A percentile compares a stretch with the other conserved stretches of the same genome.
Evolutionary conservation across 2,888 invertebrate genomes (phyloP).

Genomic region (Amphipoea lucens): DNA sequence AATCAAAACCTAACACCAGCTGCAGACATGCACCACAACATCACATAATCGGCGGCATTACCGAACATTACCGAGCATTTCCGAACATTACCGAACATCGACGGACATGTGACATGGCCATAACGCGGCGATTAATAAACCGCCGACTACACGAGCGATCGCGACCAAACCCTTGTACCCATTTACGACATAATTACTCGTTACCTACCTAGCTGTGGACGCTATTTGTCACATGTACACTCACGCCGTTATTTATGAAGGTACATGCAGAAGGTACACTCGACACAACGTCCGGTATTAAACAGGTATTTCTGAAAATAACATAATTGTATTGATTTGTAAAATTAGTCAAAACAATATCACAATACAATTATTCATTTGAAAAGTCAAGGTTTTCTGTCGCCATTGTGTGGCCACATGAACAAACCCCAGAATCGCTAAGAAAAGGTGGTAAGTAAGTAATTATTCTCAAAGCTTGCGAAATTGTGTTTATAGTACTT

Average conservation of each 20-base stretch:
- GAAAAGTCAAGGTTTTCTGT: not conserved
- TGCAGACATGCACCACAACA: conserved; percentile 28
- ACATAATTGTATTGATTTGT: not conserved
- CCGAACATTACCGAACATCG: conserved; percentile 22
- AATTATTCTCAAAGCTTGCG: not conserved
- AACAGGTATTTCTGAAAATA: not conserved
- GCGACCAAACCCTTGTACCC: conserved; percentile 62
- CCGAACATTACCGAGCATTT: conserved; percentile 27
- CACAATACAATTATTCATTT: not conserved
- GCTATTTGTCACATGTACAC: conserved; percentile 60
- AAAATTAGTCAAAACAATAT: not conserved
- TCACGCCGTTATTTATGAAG: conserved; percentile 29
- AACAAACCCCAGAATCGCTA: not conserved
- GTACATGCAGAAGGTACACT: conserved; percentile 43
- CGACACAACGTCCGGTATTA: too few relatives aligned
- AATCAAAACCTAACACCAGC: conserved; percentile 27
- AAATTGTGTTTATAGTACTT: not conserved
- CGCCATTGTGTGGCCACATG: not conserved
- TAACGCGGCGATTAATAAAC: conserved; percentile 63
- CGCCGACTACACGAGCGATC: conserved; percentile 41
- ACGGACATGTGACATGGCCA: conserved; percentile 36
- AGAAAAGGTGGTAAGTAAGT: not conserved
- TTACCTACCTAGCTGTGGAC: conserved; percentile 35
- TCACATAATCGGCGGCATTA: conserved; percentile 40
- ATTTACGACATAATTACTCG: conserved; percentile 68